phyloP scores from a whole-genome alignment of 2,888 invertebrate species.

The Criorhina ranunculi region DNA sequence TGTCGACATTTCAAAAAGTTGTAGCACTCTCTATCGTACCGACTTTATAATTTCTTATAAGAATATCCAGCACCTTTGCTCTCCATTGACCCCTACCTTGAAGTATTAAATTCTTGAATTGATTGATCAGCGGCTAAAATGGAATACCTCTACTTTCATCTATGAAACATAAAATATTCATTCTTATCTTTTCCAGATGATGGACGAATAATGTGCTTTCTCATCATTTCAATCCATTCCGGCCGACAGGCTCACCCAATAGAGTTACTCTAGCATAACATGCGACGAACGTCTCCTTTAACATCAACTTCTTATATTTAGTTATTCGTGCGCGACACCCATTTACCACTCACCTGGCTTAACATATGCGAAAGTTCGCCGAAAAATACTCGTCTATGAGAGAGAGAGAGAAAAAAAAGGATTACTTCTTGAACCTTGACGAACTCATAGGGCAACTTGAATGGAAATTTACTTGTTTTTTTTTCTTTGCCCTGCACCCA shows the following conservation, averaged over 20 bases:
- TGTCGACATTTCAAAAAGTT: too few relatives aligned
- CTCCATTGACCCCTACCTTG: too few relatives aligned
- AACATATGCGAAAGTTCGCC: conserved; percentile 18
- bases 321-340: conserved; percentile 61
- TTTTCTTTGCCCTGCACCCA: neutral
- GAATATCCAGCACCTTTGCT: too few relatives aligned
- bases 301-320: conserved; percentile 51
- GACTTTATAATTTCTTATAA: too few relatives aligned
- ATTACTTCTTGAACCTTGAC: conserved; percentile 47
- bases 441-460: conserved; percentile 26
- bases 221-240: conserved; percentile 49
- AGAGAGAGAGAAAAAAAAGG: conserved; percentile 31
- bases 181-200: conserved; percentile 47
- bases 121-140: neutral
- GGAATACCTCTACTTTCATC: neutral
- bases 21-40: too few relatives aligned
- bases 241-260: conserved; percentile 50
- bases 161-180: conserved; percentile 29
- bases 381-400: too few relatives aligned
- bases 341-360: conserved; percentile 44
- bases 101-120: too few relatives aligned
- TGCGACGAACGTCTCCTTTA: conserved; percentile 10
- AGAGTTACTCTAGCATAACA: conserved; percentile 29
- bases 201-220: conserved; percentile 31
- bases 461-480: conserved; percentile 35